Conservation (phyloP, 2,888 invertebrate genomes). For the Choreutis nemorana region DNA sequence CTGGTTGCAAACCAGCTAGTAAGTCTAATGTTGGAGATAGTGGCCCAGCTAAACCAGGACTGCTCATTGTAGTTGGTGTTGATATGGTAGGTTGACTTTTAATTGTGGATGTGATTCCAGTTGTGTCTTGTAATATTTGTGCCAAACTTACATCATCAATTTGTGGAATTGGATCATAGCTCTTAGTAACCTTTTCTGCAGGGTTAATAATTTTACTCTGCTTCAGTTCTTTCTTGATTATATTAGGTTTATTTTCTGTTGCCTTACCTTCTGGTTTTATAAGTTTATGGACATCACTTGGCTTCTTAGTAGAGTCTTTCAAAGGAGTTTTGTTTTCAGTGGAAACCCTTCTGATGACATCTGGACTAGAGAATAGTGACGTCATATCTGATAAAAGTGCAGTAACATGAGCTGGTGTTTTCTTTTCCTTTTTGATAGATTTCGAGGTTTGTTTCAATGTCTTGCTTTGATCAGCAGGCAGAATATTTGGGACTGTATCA, state of each 20-base stretch:
- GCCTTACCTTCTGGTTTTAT: conserved; percentile 24
- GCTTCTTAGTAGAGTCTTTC: conserved; percentile 40
- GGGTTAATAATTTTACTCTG: conserved; percentile 19
- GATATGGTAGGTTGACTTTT: conserved; percentile 36
- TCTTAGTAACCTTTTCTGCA: conserved; percentile 32
- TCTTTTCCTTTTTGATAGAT: conserved; percentile 57
- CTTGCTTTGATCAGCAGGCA: conserved; percentile 36
- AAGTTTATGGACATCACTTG: conserved; percentile 11
- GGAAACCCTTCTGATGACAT: conserved; percentile 76
- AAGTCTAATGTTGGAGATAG: conserved; percentile 68
- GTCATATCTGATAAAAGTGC: conserved; percentile 68
- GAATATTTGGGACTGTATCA: conserved; percentile 17
- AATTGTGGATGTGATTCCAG: conserved; percentile 25
- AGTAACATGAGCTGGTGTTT: conserved; percentile 68
- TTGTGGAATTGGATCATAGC: conserved; percentile 50
- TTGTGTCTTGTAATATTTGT: conserved; percentile 54
- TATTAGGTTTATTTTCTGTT: conserved; percentile 24
- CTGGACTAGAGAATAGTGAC: conserved; percentile 79
- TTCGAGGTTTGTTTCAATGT: conserved; percentile 49
- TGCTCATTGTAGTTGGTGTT: conserved; percentile 39
- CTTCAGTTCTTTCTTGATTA: conserved; percentile 30
- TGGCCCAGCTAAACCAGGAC: conserved; percentile 59
- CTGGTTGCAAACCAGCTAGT: conserved; percentile 68
- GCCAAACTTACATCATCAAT: conserved; percentile 57
- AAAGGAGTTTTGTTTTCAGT: conserved; percentile 52